These are phyloP conservation scores for Gadus chalcogrammus DNA, from an alignment of 2,113 vertebrate genomes.

Conservation along the genomic window DNA sequence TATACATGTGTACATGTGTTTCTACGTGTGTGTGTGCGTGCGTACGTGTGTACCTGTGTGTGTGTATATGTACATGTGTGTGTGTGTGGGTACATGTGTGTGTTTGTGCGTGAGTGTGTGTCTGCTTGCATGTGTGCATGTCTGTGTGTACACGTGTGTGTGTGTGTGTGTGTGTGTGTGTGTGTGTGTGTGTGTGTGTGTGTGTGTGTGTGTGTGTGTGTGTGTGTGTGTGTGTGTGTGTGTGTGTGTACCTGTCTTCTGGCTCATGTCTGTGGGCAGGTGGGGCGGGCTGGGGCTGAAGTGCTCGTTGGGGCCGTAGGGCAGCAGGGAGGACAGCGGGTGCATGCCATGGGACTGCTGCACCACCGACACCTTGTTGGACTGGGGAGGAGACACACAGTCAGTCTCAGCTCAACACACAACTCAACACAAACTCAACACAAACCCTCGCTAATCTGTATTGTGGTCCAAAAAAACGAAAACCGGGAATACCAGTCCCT, in stretches of 20 bases:
- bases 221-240: neutral
- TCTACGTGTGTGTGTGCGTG: conserved; percentile 24
- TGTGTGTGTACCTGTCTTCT: conserved; percentile 86
- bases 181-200: neutral
- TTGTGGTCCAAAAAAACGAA: no score
- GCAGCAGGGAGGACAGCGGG: conserved; percentile 90
- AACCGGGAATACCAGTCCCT: no score
- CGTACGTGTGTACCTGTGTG: conserved; percentile 1
- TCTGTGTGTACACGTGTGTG: neutral
- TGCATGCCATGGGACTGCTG: conserved; percentile 93
- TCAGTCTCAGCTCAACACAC: neutral
- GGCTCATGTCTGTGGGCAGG: conserved; percentile 90
- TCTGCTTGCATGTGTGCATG: conserved; percentile 4
- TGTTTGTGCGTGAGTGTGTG: neutral
- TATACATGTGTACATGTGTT: conserved; percentile 3
- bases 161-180: neutral
- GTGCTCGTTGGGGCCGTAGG: conserved; percentile 89
- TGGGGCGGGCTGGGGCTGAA: conserved; percentile 91
- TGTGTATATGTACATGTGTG: neutral
- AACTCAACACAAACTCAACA: neutral
- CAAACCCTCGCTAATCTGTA: no score
- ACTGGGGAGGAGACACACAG: conserved; percentile 71
- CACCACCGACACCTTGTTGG: conserved; percentile 92
- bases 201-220: neutral
- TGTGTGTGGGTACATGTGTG: neutral